These are phyloP conservation scores for Diplogasteroides magnus DNA, from an alignment of 1,140 invertebrate species.

Conservation along the genomic window DNA sequence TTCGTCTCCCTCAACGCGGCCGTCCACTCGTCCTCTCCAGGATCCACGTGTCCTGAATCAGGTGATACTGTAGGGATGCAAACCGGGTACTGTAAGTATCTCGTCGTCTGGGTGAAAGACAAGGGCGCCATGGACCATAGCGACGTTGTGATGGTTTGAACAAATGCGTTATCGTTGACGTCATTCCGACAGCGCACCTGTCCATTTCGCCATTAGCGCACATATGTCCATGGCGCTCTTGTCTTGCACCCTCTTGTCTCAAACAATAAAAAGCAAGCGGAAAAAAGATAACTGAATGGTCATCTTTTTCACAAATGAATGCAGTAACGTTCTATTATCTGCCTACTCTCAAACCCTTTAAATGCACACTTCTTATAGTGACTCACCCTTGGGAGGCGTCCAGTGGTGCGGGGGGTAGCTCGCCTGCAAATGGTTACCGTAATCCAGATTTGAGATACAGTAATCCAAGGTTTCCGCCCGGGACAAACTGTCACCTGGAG, in stretches of 20 bases:
- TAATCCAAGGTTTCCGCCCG: neutral
- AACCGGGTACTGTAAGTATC: neutral
- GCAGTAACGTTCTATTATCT: neutral
- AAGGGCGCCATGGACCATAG: too few species aligned
- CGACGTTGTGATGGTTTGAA: too few species aligned
- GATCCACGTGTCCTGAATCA: constrained; percentile 24
- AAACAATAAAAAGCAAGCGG: too few species aligned
- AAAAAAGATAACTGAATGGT: too few species aligned
- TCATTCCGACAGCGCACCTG: too few species aligned
- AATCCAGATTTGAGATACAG: neutral
- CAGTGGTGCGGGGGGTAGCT: constrained; percentile 24
- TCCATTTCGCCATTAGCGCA: too few species aligned
- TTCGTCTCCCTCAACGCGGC: constrained; percentile 1
- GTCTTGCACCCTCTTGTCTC: too few species aligned
- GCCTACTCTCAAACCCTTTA: neutral
- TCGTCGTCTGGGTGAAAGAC: too few species aligned
- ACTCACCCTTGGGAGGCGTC: constrained; percentile 24
- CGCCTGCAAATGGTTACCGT: constrained; percentile 9
- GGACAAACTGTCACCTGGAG: constrained; percentile 9
- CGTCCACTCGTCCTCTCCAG: constrained; percentile 28
- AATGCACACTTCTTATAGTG: neutral
- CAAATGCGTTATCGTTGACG: too few species aligned
- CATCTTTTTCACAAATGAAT: too few species aligned
- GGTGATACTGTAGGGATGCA: neutral
- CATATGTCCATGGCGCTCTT: too few species aligned